phyloP scores from a whole-genome alignment of 1,140 invertebrate species.

The Pararge aegeria region DNA sequence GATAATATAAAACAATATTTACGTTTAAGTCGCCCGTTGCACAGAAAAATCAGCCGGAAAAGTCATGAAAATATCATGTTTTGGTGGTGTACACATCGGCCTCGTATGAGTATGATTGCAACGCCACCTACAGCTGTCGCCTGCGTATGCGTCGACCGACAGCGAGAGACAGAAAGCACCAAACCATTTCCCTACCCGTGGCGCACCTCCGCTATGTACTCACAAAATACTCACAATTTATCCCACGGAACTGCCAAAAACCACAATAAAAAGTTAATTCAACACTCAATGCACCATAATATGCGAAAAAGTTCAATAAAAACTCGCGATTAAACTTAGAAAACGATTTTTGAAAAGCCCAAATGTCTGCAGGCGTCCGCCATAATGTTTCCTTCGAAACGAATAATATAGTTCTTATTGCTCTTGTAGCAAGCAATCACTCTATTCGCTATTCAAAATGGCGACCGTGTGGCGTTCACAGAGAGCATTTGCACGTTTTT shows the following conservation, averaged over 20 bases:
- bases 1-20: conserved; percentile 46
- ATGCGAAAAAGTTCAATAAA: conserved; percentile 80
- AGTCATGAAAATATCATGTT: conserved; percentile 77
- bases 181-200: conserved; percentile 80
- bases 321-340: conserved; percentile 78
- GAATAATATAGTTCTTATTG: conserved; percentile 80
- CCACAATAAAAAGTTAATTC: conserved; percentile 71
- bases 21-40: conserved; percentile 48
- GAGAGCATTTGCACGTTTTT: conserved; percentile 75
- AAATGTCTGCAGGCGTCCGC: conserved; percentile 79
- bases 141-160: conserved; percentile 76
- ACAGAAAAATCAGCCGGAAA: conserved; percentile 72
- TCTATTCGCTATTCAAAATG: conserved; percentile 81
- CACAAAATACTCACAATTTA: conserved; percentile 76
- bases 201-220: conserved; percentile 77
- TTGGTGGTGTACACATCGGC: conserved; percentile 56
- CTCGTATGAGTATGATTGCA: conserved; percentile 57
- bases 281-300: conserved; percentile 77
- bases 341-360: conserved; percentile 81
- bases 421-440: conserved; percentile 74
- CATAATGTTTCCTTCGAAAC: conserved; percentile 81
- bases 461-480: conserved; percentile 77
- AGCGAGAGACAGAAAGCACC: conserved; percentile 74
- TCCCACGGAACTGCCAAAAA: conserved; percentile 71
- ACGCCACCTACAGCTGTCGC: conserved; percentile 79